phyloP scores from a whole-genome alignment of 1,140 invertebrate genomes.

The Conus ventricosus region DNA sequence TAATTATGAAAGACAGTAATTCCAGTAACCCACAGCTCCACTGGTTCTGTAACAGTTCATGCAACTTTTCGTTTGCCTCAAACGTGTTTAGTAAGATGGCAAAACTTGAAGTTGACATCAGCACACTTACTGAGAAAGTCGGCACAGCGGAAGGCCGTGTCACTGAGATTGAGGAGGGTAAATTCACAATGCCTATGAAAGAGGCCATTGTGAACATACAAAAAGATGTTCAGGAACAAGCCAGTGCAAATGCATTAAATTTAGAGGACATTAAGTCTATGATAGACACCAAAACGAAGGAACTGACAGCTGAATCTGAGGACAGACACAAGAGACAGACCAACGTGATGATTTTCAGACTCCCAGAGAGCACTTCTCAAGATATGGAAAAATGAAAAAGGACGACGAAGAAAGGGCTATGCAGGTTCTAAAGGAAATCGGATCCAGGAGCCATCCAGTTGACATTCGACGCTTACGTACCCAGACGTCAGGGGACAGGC shows the following conservation, averaged over 20 bases:
- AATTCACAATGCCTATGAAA: neutral
- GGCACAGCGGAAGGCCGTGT: neutral
- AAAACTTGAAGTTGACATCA: neutral
- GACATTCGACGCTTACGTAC: neutral
- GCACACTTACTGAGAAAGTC: neutral
- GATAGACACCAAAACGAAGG: neutral
- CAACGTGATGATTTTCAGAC: neutral
- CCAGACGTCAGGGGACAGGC: no score
- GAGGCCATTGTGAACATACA: neutral
- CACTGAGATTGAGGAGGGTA: neutral
- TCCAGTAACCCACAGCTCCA: neutral
- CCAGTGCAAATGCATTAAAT: neutral
- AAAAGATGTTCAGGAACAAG: neutral
- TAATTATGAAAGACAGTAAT: neutral
- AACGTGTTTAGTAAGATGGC: neutral
- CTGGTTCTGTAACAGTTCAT: neutral
- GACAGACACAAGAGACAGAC: neutral
- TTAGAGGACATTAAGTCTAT: neutral
- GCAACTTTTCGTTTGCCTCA: neutral
- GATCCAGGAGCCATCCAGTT: neutral
- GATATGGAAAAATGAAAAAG: no score
- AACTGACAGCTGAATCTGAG: neutral
- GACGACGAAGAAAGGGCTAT: no score
- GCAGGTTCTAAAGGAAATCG: neutral
- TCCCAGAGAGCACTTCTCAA: neutral